These are phyloP conservation scores for Squalus acanthias DNA, from an alignment of 2,797 vertebrate genomes.

Conservation along the genomic window DNA sequence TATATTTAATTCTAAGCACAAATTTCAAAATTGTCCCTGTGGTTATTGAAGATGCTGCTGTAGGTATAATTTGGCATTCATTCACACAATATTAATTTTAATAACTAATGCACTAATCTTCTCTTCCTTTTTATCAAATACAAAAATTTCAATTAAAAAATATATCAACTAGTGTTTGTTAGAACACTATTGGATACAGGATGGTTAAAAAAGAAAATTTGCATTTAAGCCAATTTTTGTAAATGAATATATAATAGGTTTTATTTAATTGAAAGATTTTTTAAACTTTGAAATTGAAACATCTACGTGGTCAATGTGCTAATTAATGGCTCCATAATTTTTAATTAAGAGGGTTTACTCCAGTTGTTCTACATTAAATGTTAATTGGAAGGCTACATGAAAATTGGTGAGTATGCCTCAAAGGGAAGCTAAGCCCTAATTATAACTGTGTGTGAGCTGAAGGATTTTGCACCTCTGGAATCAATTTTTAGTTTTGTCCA, in stretches of 20 bases:
- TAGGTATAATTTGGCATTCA: neutral
- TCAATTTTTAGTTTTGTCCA: neutral
- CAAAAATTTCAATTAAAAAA: neutral
- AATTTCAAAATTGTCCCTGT: neutral
- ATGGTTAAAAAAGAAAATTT: neutral
- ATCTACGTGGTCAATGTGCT: neutral
- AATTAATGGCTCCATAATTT: constrained; percentile 4
- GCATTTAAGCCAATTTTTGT: neutral
- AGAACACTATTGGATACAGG: neutral
- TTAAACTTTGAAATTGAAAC: constrained; percentile 4
- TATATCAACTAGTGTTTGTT: neutral
- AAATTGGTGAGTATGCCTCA: constrained; percentile 1
- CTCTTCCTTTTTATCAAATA: neutral
- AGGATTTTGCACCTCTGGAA: neutral
- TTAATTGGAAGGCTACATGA: constrained; percentile 5
- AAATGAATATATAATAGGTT: neutral
- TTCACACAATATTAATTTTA: neutral
- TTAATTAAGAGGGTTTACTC: neutral
- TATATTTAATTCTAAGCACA: neutral
- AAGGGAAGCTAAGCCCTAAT: neutral
- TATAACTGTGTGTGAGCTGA: neutral
- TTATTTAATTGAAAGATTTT: neutral
- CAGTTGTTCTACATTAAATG: neutral
- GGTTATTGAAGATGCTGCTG: neutral
- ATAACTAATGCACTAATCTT: neutral